A percentile compares a stretch with the other conserved stretches of the same genome.
These are phyloP conservation scores for Ovis canadensis DNA, from an alignment of 2,113 vertebrate genomes.

Conservation along the genomic window DNA sequence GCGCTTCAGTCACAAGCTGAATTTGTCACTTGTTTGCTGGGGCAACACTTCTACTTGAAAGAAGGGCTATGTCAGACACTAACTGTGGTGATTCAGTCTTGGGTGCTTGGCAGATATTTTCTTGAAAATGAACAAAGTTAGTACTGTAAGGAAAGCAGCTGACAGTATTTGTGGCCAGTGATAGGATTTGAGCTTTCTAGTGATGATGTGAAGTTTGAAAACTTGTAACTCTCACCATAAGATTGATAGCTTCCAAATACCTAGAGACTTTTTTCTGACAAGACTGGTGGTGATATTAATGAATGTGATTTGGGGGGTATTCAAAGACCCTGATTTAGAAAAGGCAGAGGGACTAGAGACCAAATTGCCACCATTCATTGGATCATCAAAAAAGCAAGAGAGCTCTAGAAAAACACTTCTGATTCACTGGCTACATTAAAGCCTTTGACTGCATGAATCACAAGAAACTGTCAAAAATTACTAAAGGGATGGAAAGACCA, in stretches of 20 bases:
- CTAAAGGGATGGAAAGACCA: not conserved
- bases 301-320: not conserved
- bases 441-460: not conserved
- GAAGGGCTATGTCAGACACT: not conserved
- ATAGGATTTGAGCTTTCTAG: not conserved
- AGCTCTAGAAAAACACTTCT: not conserved
- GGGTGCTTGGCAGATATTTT: not conserved
- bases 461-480: not conserved
- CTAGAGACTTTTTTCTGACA: not conserved
- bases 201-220: not conserved
- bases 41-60: not conserved
- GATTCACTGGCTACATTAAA: not conserved
- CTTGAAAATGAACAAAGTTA: not conserved
- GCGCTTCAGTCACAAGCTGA: not conserved
- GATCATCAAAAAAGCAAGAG: not conserved
- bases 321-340: not conserved
- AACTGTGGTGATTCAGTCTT: not conserved
- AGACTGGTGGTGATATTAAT: not conserved
- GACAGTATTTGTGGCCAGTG: not conserved
- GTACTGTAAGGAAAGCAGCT: not conserved
- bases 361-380: not conserved
- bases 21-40: not conserved
- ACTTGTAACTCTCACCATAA: not conserved
- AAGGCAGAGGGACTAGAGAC: not conserved
- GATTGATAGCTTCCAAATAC: not conserved